These are phyloP conservation scores for Brevimyrus niger DNA, from an alignment of 2,113 vertebrate species.

Conservation along the genomic window DNA sequence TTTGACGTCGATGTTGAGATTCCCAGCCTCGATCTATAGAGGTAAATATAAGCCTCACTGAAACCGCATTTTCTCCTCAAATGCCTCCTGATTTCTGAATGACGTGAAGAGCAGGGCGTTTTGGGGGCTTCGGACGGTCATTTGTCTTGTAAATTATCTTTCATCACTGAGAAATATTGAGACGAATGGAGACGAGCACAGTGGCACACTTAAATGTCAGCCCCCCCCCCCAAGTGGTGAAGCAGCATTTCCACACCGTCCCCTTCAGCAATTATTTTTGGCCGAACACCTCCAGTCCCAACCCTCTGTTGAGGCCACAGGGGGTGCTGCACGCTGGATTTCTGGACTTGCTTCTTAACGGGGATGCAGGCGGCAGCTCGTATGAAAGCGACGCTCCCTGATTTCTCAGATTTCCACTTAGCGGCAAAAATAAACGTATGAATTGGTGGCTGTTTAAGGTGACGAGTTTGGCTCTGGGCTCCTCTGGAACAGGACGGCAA, in stretches of 20 bases:
- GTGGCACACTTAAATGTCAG: background rate
- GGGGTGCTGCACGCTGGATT: background rate
- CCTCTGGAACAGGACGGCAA: background rate
- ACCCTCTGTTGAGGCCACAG: no score
- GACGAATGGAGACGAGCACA: background rate
- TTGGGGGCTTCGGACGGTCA: background rate
- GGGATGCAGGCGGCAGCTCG: background rate
- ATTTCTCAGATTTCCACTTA: background rate
- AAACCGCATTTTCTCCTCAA: background rate
- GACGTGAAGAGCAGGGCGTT: background rate
- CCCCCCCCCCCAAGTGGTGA: background rate
- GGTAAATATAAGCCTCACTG: background rate
- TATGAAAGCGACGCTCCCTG: background rate
- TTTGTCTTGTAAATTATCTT: background rate
- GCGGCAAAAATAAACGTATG: conserved; percentile 1
- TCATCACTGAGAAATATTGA: background rate
- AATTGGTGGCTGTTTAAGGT: background rate
- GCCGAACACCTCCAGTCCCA: background rate
- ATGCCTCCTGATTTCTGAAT: background rate
- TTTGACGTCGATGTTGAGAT: background rate
- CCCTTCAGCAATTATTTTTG: background rate
- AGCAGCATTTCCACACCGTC: background rate
- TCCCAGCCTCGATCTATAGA: background rate
- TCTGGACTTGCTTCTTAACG: background rate
- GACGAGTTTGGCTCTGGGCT: background rate